These are phyloP conservation scores for Larimichthys crocea DNA, from an alignment of 2,113 vertebrate genomes.

Conservation along the genomic window DNA sequence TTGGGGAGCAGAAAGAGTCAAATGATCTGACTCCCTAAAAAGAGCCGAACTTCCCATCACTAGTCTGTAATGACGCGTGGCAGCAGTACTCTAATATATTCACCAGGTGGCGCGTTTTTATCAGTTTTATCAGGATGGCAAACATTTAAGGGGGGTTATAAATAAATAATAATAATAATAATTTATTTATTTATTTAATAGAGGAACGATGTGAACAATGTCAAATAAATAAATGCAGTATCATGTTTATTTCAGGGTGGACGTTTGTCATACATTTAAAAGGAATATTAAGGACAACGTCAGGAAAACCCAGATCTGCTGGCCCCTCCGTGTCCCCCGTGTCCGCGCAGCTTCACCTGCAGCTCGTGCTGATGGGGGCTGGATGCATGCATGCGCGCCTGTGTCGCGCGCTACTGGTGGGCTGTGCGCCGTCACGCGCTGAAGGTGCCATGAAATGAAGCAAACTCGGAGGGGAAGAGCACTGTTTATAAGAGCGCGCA, in stretches of 20 bases:
- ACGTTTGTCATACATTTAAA: neutral
- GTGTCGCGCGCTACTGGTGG: slow-evolving; percentile 66
- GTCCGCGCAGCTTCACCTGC: slow-evolving; percentile 5
- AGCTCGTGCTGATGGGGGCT: neutral
- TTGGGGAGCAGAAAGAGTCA: too few species aligned
- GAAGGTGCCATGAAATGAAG: slow-evolving; percentile 75
- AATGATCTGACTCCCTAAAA: too few species aligned
- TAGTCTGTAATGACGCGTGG: slow-evolving; percentile 31
- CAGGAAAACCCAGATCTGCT: neutral
- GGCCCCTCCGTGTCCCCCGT: neutral
- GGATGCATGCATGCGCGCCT: slow-evolving; percentile 19
- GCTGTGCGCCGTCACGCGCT: slow-evolving; percentile 72
- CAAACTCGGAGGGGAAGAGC: slow-evolving; percentile 67
- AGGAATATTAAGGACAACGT: neutral
- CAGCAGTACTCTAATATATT: neutral
- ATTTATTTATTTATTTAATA: too few species aligned
- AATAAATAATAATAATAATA: neutral
- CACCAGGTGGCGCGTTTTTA: slow-evolving; percentile 53
- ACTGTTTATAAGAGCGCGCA: slow-evolving; percentile 57
- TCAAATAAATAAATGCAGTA: neutral
- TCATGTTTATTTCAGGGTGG: neutral
- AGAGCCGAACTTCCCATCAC: too few species aligned
- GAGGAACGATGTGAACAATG: neutral
- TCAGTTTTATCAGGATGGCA: neutral
- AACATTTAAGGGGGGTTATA: neutral